Conservation (phyloP, 1,140 invertebrate species). For the Drosophila leontia region DNA sequence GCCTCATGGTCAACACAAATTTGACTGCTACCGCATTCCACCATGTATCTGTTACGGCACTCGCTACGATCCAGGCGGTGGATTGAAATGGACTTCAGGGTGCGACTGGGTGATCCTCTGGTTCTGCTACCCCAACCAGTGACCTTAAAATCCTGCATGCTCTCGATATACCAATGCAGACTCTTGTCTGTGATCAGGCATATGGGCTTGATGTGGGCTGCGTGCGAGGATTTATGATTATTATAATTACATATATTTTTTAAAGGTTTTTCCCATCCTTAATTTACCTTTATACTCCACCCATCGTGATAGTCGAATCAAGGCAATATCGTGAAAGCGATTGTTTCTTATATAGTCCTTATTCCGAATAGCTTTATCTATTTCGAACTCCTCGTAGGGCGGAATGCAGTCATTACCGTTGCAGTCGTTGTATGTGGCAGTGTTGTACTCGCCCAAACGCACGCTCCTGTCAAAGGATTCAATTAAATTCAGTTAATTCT, state of each 20-base stretch:
- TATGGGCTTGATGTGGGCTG: constrained; percentile 25
- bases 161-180: background rate
- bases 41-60: constrained; percentile 6
- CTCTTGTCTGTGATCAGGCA: constrained; percentile 13
- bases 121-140: constrained; percentile 22
- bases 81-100: constrained; percentile 6
- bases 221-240: too few relatives aligned
- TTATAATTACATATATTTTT: background rate
- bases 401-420: background rate
- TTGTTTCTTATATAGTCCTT: background rate
- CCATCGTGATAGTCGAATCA: background rate
- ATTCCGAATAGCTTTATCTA: constrained; percentile 3
- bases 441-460: constrained; percentile 25
- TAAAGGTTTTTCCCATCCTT: background rate
- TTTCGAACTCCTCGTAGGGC: constrained; percentile 6
- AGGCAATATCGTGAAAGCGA: constrained; percentile 14
- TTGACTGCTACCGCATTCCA: background rate
- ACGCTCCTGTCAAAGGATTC: background rate
- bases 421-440: background rate
- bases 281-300: constrained; percentile 12
- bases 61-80: background rate
- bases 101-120: background rate
- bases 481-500: background rate
- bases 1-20: constrained; percentile 17
- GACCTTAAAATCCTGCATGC: background rate